Conservation (phyloP, 2,888 invertebrate species). For the Leptopilina myrica region DNA sequence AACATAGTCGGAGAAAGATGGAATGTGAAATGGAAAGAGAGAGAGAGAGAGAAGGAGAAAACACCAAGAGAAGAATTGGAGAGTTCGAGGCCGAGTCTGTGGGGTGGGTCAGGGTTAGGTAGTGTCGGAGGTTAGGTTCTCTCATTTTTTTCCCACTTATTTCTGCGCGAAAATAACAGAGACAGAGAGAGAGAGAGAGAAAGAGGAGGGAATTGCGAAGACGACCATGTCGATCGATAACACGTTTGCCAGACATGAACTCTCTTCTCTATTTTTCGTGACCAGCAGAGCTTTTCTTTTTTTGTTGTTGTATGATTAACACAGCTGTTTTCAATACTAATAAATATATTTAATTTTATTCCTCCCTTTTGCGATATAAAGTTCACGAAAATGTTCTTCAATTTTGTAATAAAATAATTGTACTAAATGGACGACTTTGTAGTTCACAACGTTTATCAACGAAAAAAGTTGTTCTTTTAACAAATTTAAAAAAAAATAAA, state of each 20-base stretch:
- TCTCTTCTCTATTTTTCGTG: conserved; percentile 20
- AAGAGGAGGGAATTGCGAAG: background rate
- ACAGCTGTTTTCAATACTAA: background rate
- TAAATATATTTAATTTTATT: background rate
- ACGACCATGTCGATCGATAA: conserved; percentile 30
- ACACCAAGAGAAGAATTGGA: conserved; percentile 40
- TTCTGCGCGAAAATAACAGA: conserved; percentile 23
- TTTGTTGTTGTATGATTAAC: conserved; percentile 15
- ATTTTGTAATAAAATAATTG: no score
- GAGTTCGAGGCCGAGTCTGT: conserved; percentile 56
- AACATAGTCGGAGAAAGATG: background rate
- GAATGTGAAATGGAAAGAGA: conserved; percentile 40
- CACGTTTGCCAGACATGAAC: conserved; percentile 30
- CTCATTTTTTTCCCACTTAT: conserved; percentile 22
- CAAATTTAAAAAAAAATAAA: no score
- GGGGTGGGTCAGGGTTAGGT: conserved; percentile 62
- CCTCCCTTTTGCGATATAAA: no score
- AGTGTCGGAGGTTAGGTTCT: conserved; percentile 41
- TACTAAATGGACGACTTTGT: no score
- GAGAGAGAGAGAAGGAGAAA: conserved; percentile 17
- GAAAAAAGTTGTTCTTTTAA: no score
- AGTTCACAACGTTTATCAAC: no score
- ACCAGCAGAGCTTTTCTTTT: background rate
- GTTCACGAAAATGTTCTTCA: background rate
- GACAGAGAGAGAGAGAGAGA: background rate